Evolutionary conservation across 2,888 invertebrate species (phyloP).

Genomic region (Campoletis raptor): DNA sequence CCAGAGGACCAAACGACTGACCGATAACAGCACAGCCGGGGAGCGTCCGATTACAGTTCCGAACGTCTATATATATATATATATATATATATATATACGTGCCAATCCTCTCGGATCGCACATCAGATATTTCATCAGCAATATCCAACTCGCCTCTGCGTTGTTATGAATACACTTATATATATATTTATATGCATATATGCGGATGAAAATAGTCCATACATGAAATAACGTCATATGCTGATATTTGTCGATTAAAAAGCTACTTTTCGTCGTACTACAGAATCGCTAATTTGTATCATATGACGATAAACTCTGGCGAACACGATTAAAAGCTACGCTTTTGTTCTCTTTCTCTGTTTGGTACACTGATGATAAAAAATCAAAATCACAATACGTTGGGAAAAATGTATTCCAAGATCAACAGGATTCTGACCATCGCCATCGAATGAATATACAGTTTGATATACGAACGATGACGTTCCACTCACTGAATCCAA

Average conservation of each 20-base stretch:
- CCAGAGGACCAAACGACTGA: conserved; percentile 20
- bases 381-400: too few relatives aligned
- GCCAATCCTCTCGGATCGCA: conserved; percentile 42
- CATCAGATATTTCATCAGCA: conserved; percentile 57
- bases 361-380: too few relatives aligned
- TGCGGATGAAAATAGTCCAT: neutral
- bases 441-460: neutral
- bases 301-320: neutral
- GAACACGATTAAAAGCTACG: neutral
- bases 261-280: neutral
- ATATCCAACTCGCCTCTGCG: conserved; percentile 9
- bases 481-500: neutral
- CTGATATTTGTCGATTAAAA: conserved; percentile 12
- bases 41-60: conserved; percentile 50
- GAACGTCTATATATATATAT: conserved; percentile 13
- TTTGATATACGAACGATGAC: neutral
- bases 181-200: neutral
- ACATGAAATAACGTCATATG: neutral
- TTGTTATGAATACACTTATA: neutral
- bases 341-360: neutral
- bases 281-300: conserved; percentile 19
- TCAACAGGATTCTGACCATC: neutral
- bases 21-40: conserved; percentile 50
- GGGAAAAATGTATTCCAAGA: neutral
- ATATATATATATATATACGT: conserved; percentile 1